Conservation (phyloP, 2,113 vertebrate genomes). For the Herpetotheres cachinnans region DNA sequence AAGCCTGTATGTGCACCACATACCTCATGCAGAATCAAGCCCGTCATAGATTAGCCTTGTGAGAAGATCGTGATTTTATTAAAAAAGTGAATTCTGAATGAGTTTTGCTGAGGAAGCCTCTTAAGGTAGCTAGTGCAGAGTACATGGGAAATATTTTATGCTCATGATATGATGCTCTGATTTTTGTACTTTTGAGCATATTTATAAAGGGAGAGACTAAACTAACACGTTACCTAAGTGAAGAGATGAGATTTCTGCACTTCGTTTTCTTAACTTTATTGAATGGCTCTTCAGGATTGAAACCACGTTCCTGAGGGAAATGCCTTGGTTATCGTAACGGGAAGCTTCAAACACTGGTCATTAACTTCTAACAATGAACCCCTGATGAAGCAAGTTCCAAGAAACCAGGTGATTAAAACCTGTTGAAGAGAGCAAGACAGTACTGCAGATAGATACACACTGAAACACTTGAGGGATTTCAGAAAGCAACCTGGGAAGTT, state of each 20-base stretch:
- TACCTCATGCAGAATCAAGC: background rate
- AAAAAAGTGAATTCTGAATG: background rate
- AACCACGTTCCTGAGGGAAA: rapidly evolving
- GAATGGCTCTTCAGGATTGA: background rate
- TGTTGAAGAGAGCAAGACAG: background rate
- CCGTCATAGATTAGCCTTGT: background rate
- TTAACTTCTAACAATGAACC: background rate
- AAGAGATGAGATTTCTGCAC: background rate
- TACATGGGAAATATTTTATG: background rate
- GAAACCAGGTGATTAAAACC: background rate
- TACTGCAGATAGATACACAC: background rate
- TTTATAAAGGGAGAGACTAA: background rate
- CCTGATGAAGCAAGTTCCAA: background rate
- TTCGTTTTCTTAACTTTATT: background rate
- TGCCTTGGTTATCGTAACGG: background rate
- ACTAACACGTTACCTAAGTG: too few species aligned
- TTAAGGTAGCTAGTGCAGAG: background rate
- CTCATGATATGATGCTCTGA: rapidly evolving
- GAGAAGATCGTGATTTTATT: background rate
- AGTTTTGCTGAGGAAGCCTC: background rate
- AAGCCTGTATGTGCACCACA: background rate
- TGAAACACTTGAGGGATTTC: background rate
- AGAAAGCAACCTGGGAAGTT: background rate
- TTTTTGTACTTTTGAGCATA: background rate
- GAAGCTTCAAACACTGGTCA: background rate